phyloP scores from a whole-genome alignment of 92 coral and sea anemone genomes.

The Porites lobata region DNA sequence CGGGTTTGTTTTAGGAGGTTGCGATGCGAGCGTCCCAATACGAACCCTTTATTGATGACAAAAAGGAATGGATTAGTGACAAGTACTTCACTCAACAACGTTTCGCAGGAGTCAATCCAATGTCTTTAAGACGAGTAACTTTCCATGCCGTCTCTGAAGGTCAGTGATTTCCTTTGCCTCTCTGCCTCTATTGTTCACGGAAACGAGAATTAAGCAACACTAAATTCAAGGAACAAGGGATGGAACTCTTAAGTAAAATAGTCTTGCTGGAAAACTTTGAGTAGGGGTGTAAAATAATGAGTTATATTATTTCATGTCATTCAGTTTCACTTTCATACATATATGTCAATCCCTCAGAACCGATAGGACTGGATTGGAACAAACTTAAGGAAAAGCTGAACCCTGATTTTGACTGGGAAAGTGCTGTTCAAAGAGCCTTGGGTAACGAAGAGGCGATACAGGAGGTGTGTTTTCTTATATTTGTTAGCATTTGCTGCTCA shows the following conservation, averaged over 20 bases:
- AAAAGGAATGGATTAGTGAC: conserved; percentile 48
- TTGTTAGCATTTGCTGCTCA: too few relatives aligned
- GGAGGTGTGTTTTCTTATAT: conserved; percentile 34
- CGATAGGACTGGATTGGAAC: conserved; percentile 45
- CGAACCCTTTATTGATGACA: conserved; percentile 19
- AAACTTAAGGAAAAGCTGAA: conserved; percentile 35
- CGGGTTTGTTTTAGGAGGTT: not conserved
- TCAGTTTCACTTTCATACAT: not conserved
- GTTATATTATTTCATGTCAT: not conserved
- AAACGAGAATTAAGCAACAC: too few relatives aligned
- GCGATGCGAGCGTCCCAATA: conserved; percentile 11
- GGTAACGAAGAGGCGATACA: conserved; percentile 15
- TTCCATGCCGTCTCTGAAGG: not conserved
- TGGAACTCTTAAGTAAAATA: too few relatives aligned
- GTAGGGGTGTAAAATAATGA: not conserved
- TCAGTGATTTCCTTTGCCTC: not conserved
- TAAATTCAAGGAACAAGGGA: too few relatives aligned
- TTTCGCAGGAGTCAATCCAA: conserved; percentile 64
- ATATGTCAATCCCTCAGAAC: not conserved
- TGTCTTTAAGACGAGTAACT: conserved; percentile 48
- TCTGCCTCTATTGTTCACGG: too few relatives aligned
- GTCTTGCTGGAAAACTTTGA: too few relatives aligned
- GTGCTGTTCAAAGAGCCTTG: conserved; percentile 49
- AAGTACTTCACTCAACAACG: conserved; percentile 64
- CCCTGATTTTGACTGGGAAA: conserved; percentile 55